Base-by-base conservation (phyloP, 2,888 invertebrate genomes). In the Euplexia lucipara region DNA sequence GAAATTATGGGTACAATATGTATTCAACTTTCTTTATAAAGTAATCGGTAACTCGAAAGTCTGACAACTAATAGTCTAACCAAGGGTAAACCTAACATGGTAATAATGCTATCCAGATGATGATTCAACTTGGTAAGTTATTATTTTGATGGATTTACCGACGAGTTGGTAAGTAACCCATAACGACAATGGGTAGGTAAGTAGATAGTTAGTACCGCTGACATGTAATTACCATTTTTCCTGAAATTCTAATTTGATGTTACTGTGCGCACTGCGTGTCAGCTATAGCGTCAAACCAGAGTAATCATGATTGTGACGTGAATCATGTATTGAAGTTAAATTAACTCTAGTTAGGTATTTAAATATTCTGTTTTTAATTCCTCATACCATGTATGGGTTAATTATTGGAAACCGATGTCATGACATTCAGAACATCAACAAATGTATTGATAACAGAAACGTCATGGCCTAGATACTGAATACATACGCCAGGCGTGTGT, bases 161-260 rank as follows among this genome's bases (percentile, higher is more conserved):
- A 41, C 22, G 35, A 4, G 26, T 26, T 3, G 26, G 26, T 26
- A 26, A 49, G 8, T n/a, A 26, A 39, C 12, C 20, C 34, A 12
- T 72, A 34, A 39, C 37, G 26, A 39, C 49, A 63, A 39, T 39
- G 7, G 18, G 42, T 66, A 30, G 12, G 35, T 37, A 49, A 9
- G 9, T 47, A 49, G 2, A 5, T 14, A 39, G 2, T 6, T 14
- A 39, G 26, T 26, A 26, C 26, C 26, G 26, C 12, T n/a, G 9
- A 16, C 26, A 48, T 16, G 41, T 14, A 22, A 48, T 75, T 6
- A n/a, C n/a, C n/a, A 49, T 26, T 71, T 65, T 66, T 72, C 77
- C 77, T 65, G 45, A 44, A 75, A 68, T 32, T 56, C 34, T 52
- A 48, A 62, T 70, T 48, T 35, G 12, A 42, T 54, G 42, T 44